These are phyloP conservation scores for Megastigmus dorsalis DNA, from an alignment of 2,888 invertebrate genomes.

Conservation along the genomic window DNA sequence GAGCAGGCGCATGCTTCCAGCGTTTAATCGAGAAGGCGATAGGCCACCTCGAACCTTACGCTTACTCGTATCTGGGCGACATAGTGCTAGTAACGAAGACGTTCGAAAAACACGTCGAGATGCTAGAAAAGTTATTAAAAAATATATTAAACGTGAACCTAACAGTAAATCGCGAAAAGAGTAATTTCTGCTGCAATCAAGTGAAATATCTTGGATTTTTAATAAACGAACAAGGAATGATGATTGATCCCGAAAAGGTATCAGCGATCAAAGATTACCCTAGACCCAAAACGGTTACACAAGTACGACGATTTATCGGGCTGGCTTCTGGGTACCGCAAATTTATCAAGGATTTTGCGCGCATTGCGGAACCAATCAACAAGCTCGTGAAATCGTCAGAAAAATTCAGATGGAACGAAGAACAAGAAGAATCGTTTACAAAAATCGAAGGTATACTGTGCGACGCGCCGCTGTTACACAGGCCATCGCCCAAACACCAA, in stretches of 20 bases:
- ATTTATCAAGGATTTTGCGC: neutral
- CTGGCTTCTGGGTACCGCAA: too few relatives aligned
- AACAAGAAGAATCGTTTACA: neutral
- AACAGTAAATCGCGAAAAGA: neutral
- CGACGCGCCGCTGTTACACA: neutral
- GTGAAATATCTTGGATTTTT: neutral
- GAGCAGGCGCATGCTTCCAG: neutral
- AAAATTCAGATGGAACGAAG: neutral
- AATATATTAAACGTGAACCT: neutral
- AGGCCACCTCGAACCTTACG: neutral
- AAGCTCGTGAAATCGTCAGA: neutral
- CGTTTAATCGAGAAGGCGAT: neutral
- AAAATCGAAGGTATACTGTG: neutral
- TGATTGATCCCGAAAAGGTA: neutral
- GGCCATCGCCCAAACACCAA: neutral
- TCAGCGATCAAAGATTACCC: neutral
- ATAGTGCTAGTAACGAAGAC: slow-evolving; percentile 14
- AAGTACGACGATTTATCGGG: too few relatives aligned
- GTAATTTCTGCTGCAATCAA: neutral
- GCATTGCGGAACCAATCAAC: neutral
- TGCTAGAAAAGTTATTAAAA: neutral
- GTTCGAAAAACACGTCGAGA: neutral
- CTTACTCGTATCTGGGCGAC: slow-evolving; percentile 27
- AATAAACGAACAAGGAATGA: neutral
- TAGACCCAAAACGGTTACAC: neutral